phyloP scores from a whole-genome alignment of 2,113 vertebrate species.

The Meleagris gallopavo region DNA sequence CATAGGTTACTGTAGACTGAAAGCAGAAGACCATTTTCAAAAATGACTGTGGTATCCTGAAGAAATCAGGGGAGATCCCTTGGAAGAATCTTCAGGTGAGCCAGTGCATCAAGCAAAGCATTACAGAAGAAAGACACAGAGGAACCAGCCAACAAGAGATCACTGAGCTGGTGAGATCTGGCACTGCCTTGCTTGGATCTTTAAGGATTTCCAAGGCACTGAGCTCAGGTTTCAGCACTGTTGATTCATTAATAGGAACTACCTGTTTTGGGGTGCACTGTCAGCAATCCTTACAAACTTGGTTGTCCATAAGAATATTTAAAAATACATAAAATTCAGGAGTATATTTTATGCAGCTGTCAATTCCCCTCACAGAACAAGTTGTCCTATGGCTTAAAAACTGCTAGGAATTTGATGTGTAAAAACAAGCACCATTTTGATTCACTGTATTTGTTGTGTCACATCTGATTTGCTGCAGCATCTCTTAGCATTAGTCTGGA shows the following conservation, averaged over 20 bases:
- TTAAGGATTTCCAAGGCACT: background rate
- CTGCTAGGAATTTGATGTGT: background rate
- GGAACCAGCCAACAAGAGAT: background rate
- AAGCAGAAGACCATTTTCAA: background rate
- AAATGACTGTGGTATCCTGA: background rate
- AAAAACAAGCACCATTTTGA: background rate
- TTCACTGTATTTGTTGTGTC: background rate
- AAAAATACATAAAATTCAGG: background rate
- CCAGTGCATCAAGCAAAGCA: background rate
- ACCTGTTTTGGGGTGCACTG: background rate
- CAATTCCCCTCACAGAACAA: background rate
- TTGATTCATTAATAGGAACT: background rate
- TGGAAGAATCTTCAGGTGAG: background rate
- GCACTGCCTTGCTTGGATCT: background rate
- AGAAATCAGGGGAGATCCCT: background rate
- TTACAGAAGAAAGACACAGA: background rate
- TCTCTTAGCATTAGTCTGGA: background rate
- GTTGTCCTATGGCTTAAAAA: background rate
- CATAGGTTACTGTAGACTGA: background rate
- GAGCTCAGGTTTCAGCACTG: background rate
- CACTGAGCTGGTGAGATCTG: background rate
- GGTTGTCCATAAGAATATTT: background rate
- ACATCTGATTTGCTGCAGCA: background rate
- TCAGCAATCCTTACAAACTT: background rate
- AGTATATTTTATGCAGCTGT: background rate